Base-by-base conservation (phyloP, 2,113 vertebrate genomes). In the Rynchops niger region DNA sequence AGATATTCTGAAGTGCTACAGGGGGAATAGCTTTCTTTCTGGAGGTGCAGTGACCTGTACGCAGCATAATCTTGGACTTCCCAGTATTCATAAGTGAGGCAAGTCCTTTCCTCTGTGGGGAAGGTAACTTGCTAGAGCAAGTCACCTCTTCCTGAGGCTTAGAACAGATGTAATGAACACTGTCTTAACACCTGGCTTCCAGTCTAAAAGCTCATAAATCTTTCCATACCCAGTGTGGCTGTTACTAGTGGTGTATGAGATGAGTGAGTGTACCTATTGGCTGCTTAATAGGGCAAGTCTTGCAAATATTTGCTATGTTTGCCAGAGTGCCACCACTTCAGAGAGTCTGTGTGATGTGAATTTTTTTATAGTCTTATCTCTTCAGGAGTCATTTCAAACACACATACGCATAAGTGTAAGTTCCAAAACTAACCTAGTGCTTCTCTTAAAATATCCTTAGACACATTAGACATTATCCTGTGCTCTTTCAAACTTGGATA, bases 401-500 rank as follows among this genome's bases (percentile, higher is more conserved):
- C 74, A 84, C 66, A 81, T 29, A 27, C 9, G 9, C 3, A 0
- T 52, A 86, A 66, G 26, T 50, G 36, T 78, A 61, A 82, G 23
- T 92, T 97, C 67, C 80, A 95, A 79, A 96, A 84, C 58, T 66
- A 83, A 86, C 56, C 42, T 62, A n/a, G 23, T 72, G 30, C 86
- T 89, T 83, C 34, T 86, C 80, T 95, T 91, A 69, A 93, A 93
- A 81, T 85, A 71, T 42, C 76, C 76, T 96, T 95, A 88, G 86
- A 81, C 70, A 84, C 42, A 52, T 72, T 82, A 87, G 56, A 42
- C 18, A n/a, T 62, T 84, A 55, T 49, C 45, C 88, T 69, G 34
- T 55, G 36, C 34, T 82, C 45, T 72, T 89, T 84, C 59, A 83
- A 52, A 76, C n/a, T 77, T 71, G 15, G 42, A 34, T 92, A 72